phyloP scores from a whole-genome alignment of 2,888 invertebrate genomes.

The Metopia argyrocephala region DNA sequence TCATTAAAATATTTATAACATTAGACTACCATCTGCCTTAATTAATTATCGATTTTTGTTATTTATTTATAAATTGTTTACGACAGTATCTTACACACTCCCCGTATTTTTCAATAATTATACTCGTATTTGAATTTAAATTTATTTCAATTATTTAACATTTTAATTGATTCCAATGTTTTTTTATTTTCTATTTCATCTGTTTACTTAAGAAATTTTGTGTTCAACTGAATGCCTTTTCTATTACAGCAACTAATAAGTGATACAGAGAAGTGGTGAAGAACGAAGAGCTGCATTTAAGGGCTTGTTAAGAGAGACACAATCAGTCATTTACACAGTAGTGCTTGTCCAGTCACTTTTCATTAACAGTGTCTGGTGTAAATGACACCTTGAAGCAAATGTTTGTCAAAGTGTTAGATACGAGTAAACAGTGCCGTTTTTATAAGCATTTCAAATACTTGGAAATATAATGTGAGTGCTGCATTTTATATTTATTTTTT shows the following conservation, averaged over 20 bases:
- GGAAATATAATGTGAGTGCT: too few relatives aligned
- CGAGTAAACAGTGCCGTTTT: not conserved
- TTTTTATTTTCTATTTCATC: not conserved
- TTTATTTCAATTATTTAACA: not conserved
- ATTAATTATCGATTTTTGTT: not conserved
- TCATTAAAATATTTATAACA: not conserved
- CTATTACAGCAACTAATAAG: too few relatives aligned
- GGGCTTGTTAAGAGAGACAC: not conserved
- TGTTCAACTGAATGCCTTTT: not conserved
- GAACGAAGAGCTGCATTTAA: not conserved
- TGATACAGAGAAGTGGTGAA: too few relatives aligned
- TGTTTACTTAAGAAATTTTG: not conserved
- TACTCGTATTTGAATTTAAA: not conserved
- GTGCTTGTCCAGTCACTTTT: not conserved
- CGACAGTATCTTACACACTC: not conserved
- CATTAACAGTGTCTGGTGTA: not conserved
- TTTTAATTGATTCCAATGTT: not conserved
- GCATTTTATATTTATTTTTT: too few relatives aligned
- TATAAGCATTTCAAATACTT: too few relatives aligned
- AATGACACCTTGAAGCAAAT: not conserved
- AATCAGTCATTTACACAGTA: not conserved
- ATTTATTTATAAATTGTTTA: not conserved
- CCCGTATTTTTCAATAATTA: not conserved
- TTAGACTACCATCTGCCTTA: not conserved
- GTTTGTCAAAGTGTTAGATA: too few relatives aligned